These are phyloP conservation scores for Mnemiopsis leidyi DNA, from an alignment of 37 sponge, comb jelly and placozoan species.

Conservation along the genomic window DNA sequence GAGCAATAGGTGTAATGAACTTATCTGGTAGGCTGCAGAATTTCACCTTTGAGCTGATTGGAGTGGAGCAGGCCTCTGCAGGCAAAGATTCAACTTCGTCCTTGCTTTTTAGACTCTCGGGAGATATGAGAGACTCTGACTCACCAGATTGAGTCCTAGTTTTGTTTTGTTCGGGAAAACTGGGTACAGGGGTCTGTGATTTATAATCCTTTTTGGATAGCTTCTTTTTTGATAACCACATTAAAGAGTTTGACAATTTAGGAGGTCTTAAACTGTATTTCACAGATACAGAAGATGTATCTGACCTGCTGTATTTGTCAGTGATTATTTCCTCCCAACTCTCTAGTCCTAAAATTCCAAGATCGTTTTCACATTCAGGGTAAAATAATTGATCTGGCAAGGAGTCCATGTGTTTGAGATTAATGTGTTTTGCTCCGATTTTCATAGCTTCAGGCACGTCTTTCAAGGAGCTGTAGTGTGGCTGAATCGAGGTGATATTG, in stretches of 20 bases:
- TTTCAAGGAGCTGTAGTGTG: neutral
- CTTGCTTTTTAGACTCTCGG: neutral
- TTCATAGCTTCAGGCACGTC: neutral
- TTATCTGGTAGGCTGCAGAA: slow-evolving; percentile 37
- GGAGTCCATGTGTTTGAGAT: neutral
- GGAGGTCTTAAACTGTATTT: neutral
- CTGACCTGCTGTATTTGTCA: neutral
- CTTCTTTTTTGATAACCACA: neutral
- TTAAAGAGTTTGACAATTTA: neutral
- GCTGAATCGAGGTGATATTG: neutral
- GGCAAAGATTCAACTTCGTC: slow-evolving; percentile 15
- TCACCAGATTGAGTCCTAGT: neutral
- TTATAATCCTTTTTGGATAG: neutral
- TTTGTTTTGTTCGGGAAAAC: neutral
- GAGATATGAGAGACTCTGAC: neutral
- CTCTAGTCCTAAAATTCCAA: neutral
- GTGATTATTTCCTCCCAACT: neutral
- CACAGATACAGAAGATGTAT: neutral
- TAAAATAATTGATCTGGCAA: neutral
- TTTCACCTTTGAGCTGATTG: neutral
- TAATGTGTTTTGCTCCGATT: neutral
- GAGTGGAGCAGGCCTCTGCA: neutral
- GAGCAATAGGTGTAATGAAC: slow-evolving; percentile 35
- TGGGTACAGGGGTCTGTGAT: no score
- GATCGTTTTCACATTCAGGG: slow-evolving; percentile 24